Evolutionary conservation across 2,113 vertebrate genomes (phyloP).

Genomic region (Himantopus leucocephalus): DNA sequence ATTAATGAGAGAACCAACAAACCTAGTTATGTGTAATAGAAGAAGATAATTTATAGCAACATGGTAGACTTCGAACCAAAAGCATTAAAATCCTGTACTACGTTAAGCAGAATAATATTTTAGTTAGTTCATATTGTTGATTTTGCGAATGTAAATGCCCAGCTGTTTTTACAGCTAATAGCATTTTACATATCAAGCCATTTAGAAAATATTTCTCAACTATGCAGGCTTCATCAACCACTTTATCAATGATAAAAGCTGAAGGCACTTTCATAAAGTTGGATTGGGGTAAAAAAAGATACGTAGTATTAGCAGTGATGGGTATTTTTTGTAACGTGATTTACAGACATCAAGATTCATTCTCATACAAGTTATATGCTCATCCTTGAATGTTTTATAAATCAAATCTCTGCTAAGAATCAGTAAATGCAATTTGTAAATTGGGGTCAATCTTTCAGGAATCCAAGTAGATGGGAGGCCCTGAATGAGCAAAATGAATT

Average conservation of each 20-base stretch:
- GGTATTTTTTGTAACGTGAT: conserved; percentile 64
- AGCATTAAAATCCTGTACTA: background rate
- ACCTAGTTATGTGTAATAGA: background rate
- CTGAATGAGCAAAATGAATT: background rate
- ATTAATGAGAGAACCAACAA: conserved; percentile 14
- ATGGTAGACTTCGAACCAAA: background rate
- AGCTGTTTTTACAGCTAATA: conserved; percentile 54
- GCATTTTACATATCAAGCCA: conserved; percentile 8
- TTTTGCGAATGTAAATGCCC: conserved; percentile 50
- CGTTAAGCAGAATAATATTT: conserved; percentile 43
- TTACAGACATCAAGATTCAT: conserved; percentile 25
- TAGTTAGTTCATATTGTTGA: conserved; percentile 35
- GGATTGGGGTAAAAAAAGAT: conserved; percentile 12
- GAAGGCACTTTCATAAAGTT: conserved; percentile 14
- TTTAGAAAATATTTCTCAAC: conserved; percentile 20
- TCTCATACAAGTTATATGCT: conserved; percentile 8
- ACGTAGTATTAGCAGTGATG: conserved; percentile 36
- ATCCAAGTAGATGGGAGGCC: background rate
- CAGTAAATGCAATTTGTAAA: background rate
- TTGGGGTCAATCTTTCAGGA: background rate
- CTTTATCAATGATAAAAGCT: conserved; percentile 43
- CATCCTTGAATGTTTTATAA: conserved; percentile 29
- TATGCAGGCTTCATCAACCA: background rate
- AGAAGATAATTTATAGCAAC: background rate
- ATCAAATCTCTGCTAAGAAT: background rate